Conservation (phyloP, 2,888 invertebrate genomes). For the Mythimna lalbum region DNA sequence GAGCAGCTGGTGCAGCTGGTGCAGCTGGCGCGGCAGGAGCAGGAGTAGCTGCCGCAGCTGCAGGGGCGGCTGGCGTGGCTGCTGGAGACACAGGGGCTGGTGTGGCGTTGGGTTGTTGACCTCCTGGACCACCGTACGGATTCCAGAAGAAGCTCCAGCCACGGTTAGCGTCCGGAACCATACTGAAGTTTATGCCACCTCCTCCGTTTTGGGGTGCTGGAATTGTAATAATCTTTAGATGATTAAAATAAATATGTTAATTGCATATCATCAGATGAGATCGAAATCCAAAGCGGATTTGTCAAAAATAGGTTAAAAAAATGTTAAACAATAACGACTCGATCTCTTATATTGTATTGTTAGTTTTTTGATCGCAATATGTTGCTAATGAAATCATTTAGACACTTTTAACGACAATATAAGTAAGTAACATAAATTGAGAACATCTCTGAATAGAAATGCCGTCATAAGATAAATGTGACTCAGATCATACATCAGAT, state of each 20-base stretch:
- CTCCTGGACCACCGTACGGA: constrained; percentile 2
- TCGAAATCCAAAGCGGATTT: not conserved
- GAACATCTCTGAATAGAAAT: not conserved
- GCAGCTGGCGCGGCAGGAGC: constrained; percentile 55
- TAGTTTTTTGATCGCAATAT: not conserved
- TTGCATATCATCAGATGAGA: not conserved
- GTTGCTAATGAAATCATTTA: not conserved
- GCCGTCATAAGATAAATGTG: not conserved
- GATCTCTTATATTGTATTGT: not conserved
- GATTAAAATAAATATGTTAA: not conserved
- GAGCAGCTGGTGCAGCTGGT: constrained; percentile 42
- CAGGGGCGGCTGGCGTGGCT: constrained; percentile 54
- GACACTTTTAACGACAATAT: not conserved
- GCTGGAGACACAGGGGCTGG: too few species aligned
- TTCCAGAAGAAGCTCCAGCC: constrained; percentile 57
- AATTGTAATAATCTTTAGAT: constrained; percentile 47
- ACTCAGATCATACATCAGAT: not conserved
- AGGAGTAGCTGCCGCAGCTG: constrained; percentile 41
- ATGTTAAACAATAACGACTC: not conserved
- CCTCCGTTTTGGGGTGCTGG: constrained; percentile 74
- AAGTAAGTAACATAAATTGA: not conserved
- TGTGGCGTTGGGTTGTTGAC: constrained; percentile 22
- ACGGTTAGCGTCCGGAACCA: constrained; percentile 39
- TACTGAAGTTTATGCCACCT: constrained; percentile 65
- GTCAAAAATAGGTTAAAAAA: not conserved